Base-by-base conservation (phyloP, 2,113 vertebrate genomes). In the Motacilla alba region DNA sequence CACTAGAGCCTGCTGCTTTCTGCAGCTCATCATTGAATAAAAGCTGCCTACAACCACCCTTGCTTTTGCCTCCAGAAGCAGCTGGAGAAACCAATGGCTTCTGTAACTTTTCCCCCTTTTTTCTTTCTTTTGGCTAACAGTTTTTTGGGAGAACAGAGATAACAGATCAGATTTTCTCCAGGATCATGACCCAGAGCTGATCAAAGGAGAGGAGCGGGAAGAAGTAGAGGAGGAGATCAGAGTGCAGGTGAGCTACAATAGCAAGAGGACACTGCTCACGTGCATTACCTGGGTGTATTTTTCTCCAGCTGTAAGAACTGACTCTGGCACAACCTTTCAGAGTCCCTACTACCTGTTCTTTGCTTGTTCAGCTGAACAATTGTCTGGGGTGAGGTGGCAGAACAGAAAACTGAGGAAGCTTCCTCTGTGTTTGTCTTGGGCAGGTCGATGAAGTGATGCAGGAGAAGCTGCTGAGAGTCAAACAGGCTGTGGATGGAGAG, bases 391-490 rank as follows among this genome's bases (percentile, higher is more conserved):
- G n/a, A 33, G 10, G 28, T 66, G 47, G 35, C 26, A 75, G 31
- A 75, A 55, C 33, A 63, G 52, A 53, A 52, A 11, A 10, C 17
- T 44, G 44, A 31, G 55, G 44, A 64, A 43, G 10, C 19, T 35
- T 26, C 39, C 15, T 7, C 33, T 83, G n/a, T 95, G 13, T 88
- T 33, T 94, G 75, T 87, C 84, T 66, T 27, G 30, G 28, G 60
- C n/a, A 99, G 99, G 98, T 99, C 5, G 98, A 98, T 72, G 97
- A 98, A 68, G 39, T 98, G 83, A 99, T 99, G 98, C 95, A 97
- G 21, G 98, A 98, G 82, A 98, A 98, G 10, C 92, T 99, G 33
- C 95, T 97, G 91, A 98, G 97, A 46, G 93, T 99, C 50, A 98
- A 94, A 46, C 66, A 98, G 44, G 91, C 96, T 20, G 96, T 99